Percentiles rank a stretch among this genome's conserved stretches.
phyloP scores from a whole-genome alignment of 2,113 vertebrate species.

The Dicrurus megarhynchus region DNA sequence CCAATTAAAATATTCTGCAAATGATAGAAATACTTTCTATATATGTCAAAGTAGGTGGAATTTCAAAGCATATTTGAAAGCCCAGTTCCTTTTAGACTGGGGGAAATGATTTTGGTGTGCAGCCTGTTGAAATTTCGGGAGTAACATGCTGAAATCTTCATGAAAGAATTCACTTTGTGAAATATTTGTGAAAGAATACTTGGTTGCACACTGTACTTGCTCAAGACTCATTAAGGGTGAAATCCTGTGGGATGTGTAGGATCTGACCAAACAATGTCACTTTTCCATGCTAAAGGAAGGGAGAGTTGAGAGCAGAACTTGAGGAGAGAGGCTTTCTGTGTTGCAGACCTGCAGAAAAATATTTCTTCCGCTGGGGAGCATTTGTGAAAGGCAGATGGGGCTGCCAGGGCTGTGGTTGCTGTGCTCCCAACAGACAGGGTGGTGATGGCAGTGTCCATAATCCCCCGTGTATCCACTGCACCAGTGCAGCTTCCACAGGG shows the following conservation, averaged over 20 bases:
- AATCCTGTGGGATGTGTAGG: neutral
- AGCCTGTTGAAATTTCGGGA: neutral
- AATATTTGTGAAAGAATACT: neutral
- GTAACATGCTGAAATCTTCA: neutral
- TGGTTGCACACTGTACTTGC: neutral
- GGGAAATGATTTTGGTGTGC: neutral
- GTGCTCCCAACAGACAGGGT: neutral
- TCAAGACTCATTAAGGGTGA: neutral
- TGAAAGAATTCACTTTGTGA: neutral
- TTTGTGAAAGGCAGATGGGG: neutral
- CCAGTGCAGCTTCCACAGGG: neutral
- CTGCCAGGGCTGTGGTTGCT: neutral
- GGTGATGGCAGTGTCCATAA: rapidly evolving
- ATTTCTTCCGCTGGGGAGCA: neutral
- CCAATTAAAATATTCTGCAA: neutral
- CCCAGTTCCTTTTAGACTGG: neutral
- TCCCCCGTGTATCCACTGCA: neutral
- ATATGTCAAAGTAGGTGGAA: neutral
- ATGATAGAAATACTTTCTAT: neutral
- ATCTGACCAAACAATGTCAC: neutral
- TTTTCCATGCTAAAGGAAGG: neutral
- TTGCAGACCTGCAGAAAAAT: neutral
- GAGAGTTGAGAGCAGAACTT: neutral
- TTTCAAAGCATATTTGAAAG: slow-evolving; percentile 24
- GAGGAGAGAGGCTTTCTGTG: neutral